Conservation (phyloP, 2,797 vertebrate genomes). For the Lophotriccus pileatus region DNA sequence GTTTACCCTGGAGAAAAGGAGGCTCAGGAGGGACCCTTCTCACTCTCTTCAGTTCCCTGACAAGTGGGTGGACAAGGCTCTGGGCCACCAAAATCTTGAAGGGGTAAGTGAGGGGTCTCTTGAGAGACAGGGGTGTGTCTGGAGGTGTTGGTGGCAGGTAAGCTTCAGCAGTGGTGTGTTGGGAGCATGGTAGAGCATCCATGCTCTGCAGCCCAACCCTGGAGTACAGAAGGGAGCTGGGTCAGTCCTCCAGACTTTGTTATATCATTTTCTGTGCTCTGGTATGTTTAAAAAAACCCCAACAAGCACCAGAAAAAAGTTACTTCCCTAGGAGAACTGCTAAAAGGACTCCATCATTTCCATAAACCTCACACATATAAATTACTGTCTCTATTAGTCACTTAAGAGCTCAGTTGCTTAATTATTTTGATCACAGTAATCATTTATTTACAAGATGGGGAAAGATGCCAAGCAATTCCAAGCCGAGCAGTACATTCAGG, state of each 20-base stretch:
- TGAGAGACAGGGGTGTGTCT: not conserved
- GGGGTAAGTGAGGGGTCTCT: not conserved
- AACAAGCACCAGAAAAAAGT: not conserved
- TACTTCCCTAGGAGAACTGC: not conserved
- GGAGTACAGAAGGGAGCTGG: not conserved
- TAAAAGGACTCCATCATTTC: conserved; percentile 19
- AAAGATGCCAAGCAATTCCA: conserved; percentile 51
- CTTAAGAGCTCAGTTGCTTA: conserved; percentile 58
- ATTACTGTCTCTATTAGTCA: conserved; percentile 17
- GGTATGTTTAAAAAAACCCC: not conserved
- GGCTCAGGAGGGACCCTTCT: not conserved
- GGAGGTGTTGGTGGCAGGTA: not conserved
- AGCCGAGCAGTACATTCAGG: not conserved
- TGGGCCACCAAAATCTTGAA: not conserved
- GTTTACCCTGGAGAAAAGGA: not conserved
- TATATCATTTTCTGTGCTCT: not conserved
- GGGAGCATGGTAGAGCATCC: accelerated
- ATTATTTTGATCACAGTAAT: conserved; percentile 65
- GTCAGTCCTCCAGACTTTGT: not conserved
- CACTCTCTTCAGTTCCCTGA: accelerated
- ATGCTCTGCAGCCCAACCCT: accelerated
- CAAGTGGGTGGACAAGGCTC: not conserved
- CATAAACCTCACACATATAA: conserved; percentile 15
- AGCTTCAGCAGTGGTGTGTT: not conserved
- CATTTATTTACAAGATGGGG: conserved; percentile 63